Percentiles rank a stretch among this genome's conserved stretches.
Conservation (phyloP, 1,140 invertebrate genomes). For the Notospermus geniculatus region DNA sequence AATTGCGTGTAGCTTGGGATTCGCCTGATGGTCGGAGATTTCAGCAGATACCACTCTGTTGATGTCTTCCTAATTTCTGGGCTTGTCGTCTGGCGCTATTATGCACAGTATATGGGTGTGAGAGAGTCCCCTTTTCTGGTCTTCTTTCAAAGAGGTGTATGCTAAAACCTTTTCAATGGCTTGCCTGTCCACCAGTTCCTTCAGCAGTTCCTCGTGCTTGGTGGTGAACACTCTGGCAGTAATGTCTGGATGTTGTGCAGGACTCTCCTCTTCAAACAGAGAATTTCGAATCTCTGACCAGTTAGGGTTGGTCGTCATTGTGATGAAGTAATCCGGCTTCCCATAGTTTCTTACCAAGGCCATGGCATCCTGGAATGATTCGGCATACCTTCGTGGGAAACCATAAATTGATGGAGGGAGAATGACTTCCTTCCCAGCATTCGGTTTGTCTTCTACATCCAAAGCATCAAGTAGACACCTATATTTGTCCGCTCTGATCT, state of each 20-base stretch:
- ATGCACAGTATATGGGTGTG: constrained; percentile 61
- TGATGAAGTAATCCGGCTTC: constrained; percentile 56
- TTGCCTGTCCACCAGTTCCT: constrained; percentile 47
- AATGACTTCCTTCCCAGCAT: constrained; percentile 47
- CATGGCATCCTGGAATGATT: constrained; percentile 58
- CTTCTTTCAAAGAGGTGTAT: constrained; percentile 57
- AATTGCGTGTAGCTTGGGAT: constrained; percentile 15
- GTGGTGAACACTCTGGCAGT: constrained; percentile 57
- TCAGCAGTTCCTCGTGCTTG: constrained; percentile 57
- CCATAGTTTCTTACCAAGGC: constrained; percentile 58
- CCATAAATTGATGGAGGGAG: constrained; percentile 52
- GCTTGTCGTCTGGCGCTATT: constrained; percentile 25
- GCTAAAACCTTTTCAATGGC: constrained; percentile 48
- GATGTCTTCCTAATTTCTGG: constrained; percentile 13
- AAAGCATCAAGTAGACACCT: constrained; percentile 30
- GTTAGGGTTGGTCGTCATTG: constrained; percentile 59
- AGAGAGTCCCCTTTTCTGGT: constrained; percentile 59
- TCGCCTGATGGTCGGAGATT: constrained; percentile 11
- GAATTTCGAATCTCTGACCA: constrained; percentile 56
- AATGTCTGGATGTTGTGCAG: constrained; percentile 54
- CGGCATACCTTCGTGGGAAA: constrained; percentile 53
- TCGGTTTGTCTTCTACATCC: constrained; percentile 14
- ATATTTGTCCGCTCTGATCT: constrained; percentile 31
- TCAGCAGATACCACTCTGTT: constrained; percentile 15
- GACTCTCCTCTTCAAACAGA: constrained; percentile 35